Percentiles rank a stretch among this genome's conserved stretches.
phyloP scores from a whole-genome alignment of 2,888 invertebrate species.

The Lymantria dispar region DNA sequence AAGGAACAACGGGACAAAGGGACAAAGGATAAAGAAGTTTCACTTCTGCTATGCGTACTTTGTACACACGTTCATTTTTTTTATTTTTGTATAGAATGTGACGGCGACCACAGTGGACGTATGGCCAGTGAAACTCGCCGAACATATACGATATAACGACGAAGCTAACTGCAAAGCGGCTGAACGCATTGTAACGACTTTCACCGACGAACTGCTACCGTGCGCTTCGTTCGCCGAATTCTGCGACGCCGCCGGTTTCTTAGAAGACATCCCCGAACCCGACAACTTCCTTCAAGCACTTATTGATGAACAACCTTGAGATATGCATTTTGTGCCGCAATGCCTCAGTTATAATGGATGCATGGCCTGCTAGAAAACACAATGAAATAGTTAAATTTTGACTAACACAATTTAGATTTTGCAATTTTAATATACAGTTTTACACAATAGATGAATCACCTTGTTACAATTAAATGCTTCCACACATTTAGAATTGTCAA shows the following conservation, averaged over 20 bases:
- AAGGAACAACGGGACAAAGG: no score
- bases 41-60: no score
- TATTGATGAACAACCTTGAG: slow-evolving; percentile 66
- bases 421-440: slow-evolving; percentile 4
- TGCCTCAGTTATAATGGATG: slow-evolving; percentile 59
- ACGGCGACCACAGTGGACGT: slow-evolving; percentile 88
- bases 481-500: slow-evolving; percentile 7
- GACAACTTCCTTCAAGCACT: slow-evolving; percentile 68
- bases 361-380: slow-evolving; percentile 43
- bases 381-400: not conserved
- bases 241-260: slow-evolving; percentile 94
- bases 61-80: not conserved
- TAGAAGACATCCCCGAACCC: slow-evolving; percentile 86
- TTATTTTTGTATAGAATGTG: slow-evolving; percentile 81
- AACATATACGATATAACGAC: slow-evolving; percentile 97
- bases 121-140: slow-evolving; percentile 95
- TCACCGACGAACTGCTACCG: slow-evolving; percentile 94
- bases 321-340: slow-evolving; percentile 45
- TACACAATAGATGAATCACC: not conserved
- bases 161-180: slow-evolving; percentile 94
- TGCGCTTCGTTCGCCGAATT: slow-evolving; percentile 95
- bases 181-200: slow-evolving; percentile 89
- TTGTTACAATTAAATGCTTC: slow-evolving; percentile 2
- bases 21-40: no score
- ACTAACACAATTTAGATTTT: slow-evolving; percentile 5